Base-by-base conservation (phyloP, 2,113 vertebrate genomes). In the Ictidomys tridecemlineatus region DNA sequence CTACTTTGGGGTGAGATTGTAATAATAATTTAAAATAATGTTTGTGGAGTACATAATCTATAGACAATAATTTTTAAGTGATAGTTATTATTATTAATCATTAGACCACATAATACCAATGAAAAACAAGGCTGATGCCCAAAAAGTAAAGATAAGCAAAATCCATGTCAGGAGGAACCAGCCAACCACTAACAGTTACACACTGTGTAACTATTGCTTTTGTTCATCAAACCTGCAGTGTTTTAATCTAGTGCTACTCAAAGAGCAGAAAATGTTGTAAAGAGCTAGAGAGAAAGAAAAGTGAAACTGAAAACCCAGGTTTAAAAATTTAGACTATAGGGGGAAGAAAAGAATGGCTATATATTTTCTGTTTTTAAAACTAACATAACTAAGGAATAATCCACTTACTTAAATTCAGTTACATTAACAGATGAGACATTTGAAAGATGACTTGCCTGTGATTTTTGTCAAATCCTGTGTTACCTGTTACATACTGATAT, bases 321-420 rank as follows among this genome's bases (percentile, higher is more conserved):
- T 96, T 32, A 77, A 51, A 86, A 56, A 89, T 63, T 4, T 69
- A 85, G 51, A 89, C 53, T 73, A 17, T 32, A n/a, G 8, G n/a
- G 42, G 61, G 56, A 10, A 76, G 76, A 76, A 28, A 87, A 77
- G 16, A 20, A 12, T 4, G 0, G 61, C 45, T 83, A 14, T 17
- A 12, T 8, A 76, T 83, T 79, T 88, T 61, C n/a, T 80, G 30
- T 42, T 93, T 94, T 91, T 45, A 94, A 89, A 94, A 85, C 22
- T 8, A 86, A 51, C 4, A 22, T 37, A 58, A 34, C 67, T 80
- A 86, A 76, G 12, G 2, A 91, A 85, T 86, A 65, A 74, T 69
- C n/a, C 10, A 45, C 17, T 53, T 48, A 45, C 32, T 84, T 95
- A n/a, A 65, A 91, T 91, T 88, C 24, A 30, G 7, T 84, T 34